Conservation (phyloP, 2,888 invertebrate genomes). For the Euzetes globulus region DNA sequence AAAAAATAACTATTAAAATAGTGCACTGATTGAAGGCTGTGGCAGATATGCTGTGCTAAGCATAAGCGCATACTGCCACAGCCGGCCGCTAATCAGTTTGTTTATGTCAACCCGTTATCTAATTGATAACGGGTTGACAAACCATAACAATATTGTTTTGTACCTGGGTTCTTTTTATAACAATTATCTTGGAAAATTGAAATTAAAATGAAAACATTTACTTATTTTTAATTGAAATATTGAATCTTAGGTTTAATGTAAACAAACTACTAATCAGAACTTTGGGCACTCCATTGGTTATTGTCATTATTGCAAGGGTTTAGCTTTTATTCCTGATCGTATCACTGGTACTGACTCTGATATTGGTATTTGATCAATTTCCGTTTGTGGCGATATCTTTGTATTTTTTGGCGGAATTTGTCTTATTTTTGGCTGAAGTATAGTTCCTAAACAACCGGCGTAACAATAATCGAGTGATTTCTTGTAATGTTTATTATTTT, state of each 20-base stretch:
- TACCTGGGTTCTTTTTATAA: constrained; percentile 29
- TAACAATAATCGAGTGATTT: background rate
- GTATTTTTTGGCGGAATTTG: background rate
- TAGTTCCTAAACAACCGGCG: background rate
- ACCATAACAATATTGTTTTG: background rate
- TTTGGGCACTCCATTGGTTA: too few relatives aligned
- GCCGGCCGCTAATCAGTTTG: constrained; percentile 44
- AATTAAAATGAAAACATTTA: background rate
- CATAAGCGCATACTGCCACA: too few relatives aligned
- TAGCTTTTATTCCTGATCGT: too few relatives aligned
- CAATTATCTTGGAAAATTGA: constrained; percentile 24
- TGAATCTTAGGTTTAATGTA: background rate
- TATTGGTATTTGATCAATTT: too few relatives aligned
- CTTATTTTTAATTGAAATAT: background rate
- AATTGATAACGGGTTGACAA: too few relatives aligned
- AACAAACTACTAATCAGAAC: too few relatives aligned
- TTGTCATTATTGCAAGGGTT: too few relatives aligned
- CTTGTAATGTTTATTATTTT: background rate
- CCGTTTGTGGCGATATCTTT: too few relatives aligned
- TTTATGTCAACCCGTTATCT: constrained; percentile 47
- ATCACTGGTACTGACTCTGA: too few relatives aligned
- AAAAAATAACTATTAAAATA: too few relatives aligned
- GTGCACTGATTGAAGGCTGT: too few relatives aligned
- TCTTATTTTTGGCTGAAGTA: background rate
- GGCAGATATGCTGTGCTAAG: too few relatives aligned